phyloP scores from a whole-genome alignment of 2,797 vertebrate species.

The Scolopax bukidnonensis region DNA sequence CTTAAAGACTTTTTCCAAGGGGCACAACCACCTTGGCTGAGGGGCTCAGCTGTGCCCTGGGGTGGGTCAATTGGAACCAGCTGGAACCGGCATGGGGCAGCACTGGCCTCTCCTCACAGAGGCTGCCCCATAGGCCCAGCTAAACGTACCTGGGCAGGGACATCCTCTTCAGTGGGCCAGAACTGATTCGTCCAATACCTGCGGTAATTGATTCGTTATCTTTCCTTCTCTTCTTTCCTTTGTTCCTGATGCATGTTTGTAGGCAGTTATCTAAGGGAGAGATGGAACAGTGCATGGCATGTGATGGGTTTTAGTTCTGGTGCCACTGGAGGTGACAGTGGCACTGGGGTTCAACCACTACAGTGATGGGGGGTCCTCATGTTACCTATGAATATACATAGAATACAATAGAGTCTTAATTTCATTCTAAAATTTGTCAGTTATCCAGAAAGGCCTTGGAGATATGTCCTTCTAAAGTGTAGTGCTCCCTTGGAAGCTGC shows the following conservation, averaged over 20 bases:
- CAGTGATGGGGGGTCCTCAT: neutral
- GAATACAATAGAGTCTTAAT: neutral
- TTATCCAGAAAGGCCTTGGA: neutral
- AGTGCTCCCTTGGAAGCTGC: neutral
- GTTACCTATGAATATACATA: neutral
- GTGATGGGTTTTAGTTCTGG: neutral
- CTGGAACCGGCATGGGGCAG: neutral
- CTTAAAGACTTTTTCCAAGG: neutral
- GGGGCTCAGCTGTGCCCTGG: neutral
- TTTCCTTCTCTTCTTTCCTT: neutral
- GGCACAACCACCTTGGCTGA: fast-evolving
- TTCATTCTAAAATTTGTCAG: neutral
- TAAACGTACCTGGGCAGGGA: fast-evolving
- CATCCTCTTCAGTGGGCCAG: neutral
- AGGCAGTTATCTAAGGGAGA: neutral
- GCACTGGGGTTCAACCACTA: neutral
- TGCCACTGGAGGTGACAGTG: neutral
- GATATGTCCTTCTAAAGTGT: fast-evolving
- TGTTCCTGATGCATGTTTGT: neutral
- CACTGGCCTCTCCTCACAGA: fast-evolving
- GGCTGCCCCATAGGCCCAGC: fast-evolving
- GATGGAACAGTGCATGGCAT: neutral
- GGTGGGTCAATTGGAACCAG: fast-evolving
- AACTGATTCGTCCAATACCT: neutral
- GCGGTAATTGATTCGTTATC: neutral